Evolutionary conservation across 2,113 vertebrate species (phyloP).

Genomic region (Scartelaos histophorus): DNA sequence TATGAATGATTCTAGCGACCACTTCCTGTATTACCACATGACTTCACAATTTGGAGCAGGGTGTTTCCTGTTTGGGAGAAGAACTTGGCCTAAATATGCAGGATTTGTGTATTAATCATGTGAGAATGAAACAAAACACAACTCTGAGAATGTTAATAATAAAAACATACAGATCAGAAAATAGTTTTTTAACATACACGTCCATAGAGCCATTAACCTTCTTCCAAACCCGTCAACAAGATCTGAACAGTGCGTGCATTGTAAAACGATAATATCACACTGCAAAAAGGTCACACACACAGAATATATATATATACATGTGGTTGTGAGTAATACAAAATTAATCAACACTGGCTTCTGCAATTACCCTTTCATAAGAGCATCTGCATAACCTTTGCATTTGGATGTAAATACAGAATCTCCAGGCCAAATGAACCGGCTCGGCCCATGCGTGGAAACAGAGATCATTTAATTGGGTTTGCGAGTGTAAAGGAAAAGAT

Average conservation of each 20-base stretch:
- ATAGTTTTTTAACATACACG: background rate
- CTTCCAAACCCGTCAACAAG: background rate
- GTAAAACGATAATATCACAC: background rate
- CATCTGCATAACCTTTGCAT: background rate
- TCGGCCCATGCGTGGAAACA: background rate
- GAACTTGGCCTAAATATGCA: no score
- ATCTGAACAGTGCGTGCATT: background rate
- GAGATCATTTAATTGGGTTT: background rate
- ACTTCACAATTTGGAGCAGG: no score
- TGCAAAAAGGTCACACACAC: background rate
- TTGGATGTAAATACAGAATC: background rate
- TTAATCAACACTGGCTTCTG: background rate
- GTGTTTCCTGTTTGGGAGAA: no score
- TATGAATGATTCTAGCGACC: no score
- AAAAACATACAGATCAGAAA: no score
- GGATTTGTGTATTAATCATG: no score
- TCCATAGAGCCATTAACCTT: background rate
- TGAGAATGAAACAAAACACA: no score
- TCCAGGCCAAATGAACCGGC: background rate
- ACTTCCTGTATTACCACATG: no score
- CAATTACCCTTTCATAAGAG: slow-evolving; percentile 2
- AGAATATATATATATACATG: background rate
- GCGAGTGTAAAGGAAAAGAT: background rate
- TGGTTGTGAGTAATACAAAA: background rate
- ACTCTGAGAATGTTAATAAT: no score